Conservation (phyloP, 2,888 invertebrate species). For the Steinernema carpocapsae region DNA sequence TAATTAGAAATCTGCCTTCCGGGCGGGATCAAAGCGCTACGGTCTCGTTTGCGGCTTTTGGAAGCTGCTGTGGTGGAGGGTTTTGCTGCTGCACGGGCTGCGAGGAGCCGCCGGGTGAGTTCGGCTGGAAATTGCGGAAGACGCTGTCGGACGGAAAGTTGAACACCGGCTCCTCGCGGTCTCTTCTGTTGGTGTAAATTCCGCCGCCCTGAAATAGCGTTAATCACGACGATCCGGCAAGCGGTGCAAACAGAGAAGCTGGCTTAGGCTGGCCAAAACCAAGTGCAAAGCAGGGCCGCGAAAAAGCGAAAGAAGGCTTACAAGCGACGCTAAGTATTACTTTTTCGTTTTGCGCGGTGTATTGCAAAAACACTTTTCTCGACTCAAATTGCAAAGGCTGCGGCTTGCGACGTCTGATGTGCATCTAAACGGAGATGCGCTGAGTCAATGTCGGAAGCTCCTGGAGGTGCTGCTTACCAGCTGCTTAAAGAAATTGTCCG, state of each 20-base stretch:
- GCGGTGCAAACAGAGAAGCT: background rate
- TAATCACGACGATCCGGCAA: background rate
- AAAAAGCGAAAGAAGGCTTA: background rate
- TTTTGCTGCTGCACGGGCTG: background rate
- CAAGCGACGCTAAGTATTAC: slow-evolving; percentile 27
- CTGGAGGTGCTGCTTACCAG: slow-evolving; percentile 44
- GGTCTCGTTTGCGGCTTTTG: slow-evolving; percentile 5
- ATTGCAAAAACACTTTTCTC: slow-evolving; percentile 33
- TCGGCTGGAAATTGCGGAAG: slow-evolving; percentile 25
- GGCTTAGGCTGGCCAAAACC: background rate
- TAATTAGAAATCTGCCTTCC: too few species aligned
- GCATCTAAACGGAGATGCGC: slow-evolving; percentile 35
- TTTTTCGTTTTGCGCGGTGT: slow-evolving; percentile 28
- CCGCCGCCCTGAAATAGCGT: slow-evolving; percentile 15
- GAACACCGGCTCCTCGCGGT: slow-evolving; percentile 10
- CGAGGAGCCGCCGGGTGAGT: background rate
- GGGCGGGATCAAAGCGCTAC: background rate
- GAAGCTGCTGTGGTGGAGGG: background rate
- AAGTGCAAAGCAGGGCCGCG: background rate
- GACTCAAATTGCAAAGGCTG: slow-evolving; percentile 33
- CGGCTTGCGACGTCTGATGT: slow-evolving; percentile 35
- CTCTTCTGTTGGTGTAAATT: slow-evolving; percentile 10
- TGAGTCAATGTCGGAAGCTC: background rate
- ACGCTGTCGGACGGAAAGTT: slow-evolving; percentile 23
- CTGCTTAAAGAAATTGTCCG: slow-evolving; percentile 55